Conservation (phyloP, 2,888 invertebrate species). For the Polyploca ridens region DNA sequence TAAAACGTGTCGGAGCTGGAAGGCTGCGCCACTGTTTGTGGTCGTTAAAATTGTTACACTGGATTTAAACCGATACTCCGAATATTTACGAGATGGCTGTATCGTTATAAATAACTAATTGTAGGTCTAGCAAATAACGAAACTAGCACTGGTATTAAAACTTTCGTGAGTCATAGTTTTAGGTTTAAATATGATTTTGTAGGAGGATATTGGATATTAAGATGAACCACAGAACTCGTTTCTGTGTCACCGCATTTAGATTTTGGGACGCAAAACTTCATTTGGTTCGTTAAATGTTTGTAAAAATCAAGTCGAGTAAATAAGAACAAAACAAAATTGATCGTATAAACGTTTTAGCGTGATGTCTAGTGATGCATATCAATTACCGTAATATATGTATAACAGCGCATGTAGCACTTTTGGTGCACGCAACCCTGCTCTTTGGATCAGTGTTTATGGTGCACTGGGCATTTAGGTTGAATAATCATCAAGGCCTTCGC, state of each 20-base stretch:
- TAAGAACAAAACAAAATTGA: neutral
- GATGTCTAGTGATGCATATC: constrained; percentile 10
- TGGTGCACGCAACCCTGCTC: constrained; percentile 43
- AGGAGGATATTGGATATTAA: neutral
- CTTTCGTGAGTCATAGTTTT: neutral
- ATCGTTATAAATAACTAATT: neutral
- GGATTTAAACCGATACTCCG: constrained; percentile 14
- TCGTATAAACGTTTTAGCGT: neutral
- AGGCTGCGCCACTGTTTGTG: constrained; percentile 9
- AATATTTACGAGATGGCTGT: neutral
- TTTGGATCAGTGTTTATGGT: constrained; percentile 38
- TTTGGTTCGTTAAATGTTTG: no score
- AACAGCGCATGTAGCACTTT: constrained; percentile 20
- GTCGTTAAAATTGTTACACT: constrained; percentile 25
- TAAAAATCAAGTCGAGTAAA: neutral
- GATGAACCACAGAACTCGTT: no score
- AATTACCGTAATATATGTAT: neutral
- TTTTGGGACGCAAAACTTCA: neutral
- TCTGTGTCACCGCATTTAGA: no score
- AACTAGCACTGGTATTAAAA: neutral
- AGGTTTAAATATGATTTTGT: neutral
- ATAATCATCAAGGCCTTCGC: constrained; percentile 46
- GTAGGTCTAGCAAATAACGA: neutral
- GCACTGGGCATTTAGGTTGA: constrained; percentile 50
- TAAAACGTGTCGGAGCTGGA: constrained; percentile 21